Evolutionary conservation across 2,113 vertebrate species (phyloP).

Genomic region (Centropristis striata): DNA sequence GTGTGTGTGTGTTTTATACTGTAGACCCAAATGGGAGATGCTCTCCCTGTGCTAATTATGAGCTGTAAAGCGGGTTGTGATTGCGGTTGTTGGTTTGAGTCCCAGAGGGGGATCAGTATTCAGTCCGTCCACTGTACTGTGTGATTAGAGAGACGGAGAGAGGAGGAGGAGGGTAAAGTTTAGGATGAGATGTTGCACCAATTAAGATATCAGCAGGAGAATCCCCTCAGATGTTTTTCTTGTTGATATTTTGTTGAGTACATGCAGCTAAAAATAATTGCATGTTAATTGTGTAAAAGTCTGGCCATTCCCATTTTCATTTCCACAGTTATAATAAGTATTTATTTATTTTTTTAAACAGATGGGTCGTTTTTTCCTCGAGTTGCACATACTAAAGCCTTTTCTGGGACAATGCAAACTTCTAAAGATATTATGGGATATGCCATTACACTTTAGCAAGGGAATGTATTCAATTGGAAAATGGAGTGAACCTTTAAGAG

Average conservation of each 20-base stretch:
- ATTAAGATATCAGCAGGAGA: conserved; percentile 44
- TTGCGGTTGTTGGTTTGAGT: conserved; percentile 77
- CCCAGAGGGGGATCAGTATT: conserved; percentile 79
- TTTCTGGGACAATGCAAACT: too few species aligned
- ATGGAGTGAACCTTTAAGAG: too few species aligned
- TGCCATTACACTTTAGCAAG: too few species aligned
- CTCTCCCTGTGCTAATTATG: conserved; percentile 77
- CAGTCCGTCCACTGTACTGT: conserved; percentile 70
- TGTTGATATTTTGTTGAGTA: neutral
- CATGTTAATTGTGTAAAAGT: too few species aligned
- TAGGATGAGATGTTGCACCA: conserved; percentile 58
- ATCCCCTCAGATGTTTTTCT: neutral
- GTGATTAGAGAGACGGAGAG: conserved; percentile 73
- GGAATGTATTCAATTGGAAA: too few species aligned
- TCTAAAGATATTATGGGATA: too few species aligned
- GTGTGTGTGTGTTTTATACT: conserved; percentile 33
- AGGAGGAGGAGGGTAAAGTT: conserved; percentile 51
- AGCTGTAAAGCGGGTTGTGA: conserved; percentile 74
- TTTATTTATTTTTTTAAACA: too few species aligned
- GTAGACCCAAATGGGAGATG: conserved; percentile 60
- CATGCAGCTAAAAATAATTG: neutral
- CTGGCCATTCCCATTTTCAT: too few species aligned
- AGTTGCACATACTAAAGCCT: too few species aligned
- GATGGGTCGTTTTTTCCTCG: too few species aligned
- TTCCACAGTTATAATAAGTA: too few species aligned